phyloP scores from a whole-genome alignment of 2,888 invertebrate genomes.

The Sisyra nigra region DNA sequence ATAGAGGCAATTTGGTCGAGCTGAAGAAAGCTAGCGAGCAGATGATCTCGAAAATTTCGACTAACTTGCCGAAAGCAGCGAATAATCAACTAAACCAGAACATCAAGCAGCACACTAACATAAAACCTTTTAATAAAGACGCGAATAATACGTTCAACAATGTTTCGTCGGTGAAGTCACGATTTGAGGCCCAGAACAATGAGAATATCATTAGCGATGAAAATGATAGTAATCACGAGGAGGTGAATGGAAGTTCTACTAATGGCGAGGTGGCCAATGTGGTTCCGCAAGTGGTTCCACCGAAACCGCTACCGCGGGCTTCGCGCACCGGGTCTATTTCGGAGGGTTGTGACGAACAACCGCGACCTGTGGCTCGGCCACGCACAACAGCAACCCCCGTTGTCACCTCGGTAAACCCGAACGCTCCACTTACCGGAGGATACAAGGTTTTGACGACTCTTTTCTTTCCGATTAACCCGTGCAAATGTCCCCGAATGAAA shows the following conservation, averaged over 20 bases:
- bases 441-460: conserved; percentile 49
- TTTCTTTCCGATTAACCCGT: conserved; percentile 1
- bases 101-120: background rate
- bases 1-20: conserved; percentile 34
- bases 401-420: conserved; percentile 40
- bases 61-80: background rate
- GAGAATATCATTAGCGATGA: background rate
- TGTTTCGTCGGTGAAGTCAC: too few species aligned
- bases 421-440: conserved; percentile 34
- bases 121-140: background rate
- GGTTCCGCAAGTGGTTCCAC: conserved; percentile 44
- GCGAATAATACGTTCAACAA: background rate
- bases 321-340: conserved; percentile 55
- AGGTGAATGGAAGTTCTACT: conserved; percentile 3
- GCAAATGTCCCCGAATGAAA: background rate
- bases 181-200: background rate
- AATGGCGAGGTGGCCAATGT: conserved; percentile 20
- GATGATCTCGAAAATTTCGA: conserved; percentile 6
- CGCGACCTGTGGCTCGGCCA: conserved; percentile 49
- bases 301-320: conserved; percentile 67
- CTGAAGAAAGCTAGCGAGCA: conserved; percentile 10
- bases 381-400: conserved; percentile 47
- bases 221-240: background rate
- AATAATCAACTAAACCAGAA: too few species aligned
- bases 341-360: conserved; percentile 36